Percentiles rank a stretch among this genome's conserved stretches.
Evolutionary conservation across 2,888 invertebrate species (phyloP).

Genomic region (Melanchra persicariae): DNA sequence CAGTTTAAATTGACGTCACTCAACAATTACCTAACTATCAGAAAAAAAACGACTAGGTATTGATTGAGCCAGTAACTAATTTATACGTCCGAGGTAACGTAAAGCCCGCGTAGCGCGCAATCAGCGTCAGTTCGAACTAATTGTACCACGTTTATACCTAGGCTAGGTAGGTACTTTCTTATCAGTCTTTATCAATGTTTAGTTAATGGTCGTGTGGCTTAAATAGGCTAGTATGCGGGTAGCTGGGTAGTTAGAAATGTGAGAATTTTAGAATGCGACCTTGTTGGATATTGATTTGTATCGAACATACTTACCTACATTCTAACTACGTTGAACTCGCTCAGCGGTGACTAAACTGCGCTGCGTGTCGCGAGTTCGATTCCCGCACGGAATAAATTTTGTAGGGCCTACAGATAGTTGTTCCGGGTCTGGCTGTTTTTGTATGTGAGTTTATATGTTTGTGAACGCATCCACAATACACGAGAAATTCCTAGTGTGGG

Average conservation of each 20-base stretch:
- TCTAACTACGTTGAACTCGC: no score
- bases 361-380: no score
- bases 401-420: no score
- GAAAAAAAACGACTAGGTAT: no score
- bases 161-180: constrained; percentile 32
- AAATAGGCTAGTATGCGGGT: constrained; percentile 32
- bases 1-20: constrained; percentile 1
- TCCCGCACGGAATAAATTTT: no score
- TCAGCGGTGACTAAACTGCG: no score
- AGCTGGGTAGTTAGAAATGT: background rate
- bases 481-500: no score
- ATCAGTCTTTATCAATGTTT: constrained; percentile 59
- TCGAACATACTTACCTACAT: background rate
- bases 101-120: constrained; percentile 25
- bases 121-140: constrained; percentile 16
- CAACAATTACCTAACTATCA: no score
- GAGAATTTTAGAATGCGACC: constrained; percentile 8
- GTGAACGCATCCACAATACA: no score
- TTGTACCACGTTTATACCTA: constrained; percentile 20
- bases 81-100: background rate
- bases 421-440: no score
- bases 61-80: background rate
- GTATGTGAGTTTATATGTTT: no score
- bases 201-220: constrained; percentile 31
- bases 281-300: constrained; percentile 38